These are phyloP conservation scores for Hoplostethus mediterraneus DNA, from an alignment of 2,797 vertebrate species.

Conservation along the genomic window DNA sequence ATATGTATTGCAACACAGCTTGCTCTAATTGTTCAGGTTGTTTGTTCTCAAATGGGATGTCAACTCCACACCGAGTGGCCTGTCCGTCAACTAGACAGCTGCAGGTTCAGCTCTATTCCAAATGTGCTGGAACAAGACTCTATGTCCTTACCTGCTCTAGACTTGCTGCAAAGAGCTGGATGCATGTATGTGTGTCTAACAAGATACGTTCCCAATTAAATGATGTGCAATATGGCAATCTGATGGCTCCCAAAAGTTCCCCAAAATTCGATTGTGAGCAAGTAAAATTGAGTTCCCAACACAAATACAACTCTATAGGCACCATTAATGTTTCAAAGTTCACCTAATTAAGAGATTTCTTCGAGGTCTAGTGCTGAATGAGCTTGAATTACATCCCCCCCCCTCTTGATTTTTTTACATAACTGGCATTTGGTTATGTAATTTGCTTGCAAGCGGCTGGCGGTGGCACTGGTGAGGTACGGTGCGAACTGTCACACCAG, in stretches of 20 bases:
- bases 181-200: neutral
- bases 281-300: neutral
- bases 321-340: constrained; percentile 54
- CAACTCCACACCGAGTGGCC: too few relatives aligned
- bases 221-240: neutral
- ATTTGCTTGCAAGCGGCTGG: constrained; percentile 70
- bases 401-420: constrained; percentile 66
- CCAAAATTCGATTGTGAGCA: neutral
- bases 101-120: neutral
- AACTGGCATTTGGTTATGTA: constrained; percentile 79
- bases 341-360: constrained; percentile 57
- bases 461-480: constrained; percentile 55
- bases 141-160: neutral
- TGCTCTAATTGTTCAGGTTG: neutral
- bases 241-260: neutral
- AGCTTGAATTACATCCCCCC: constrained; percentile 41
- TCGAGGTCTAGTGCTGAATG: constrained; percentile 45
- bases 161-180: neutral
- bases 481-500: constrained; percentile 72
- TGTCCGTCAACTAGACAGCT: neutral
- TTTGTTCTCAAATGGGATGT: neutral
- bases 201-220: neutral
- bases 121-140: neutral
- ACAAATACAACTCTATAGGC: constrained; percentile 22
- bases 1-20: neutral